Evolutionary conservation across 2,888 invertebrate genomes (phyloP), one percentile per base, ranked within the genome.

Genomic region (Chorisops tibialis): DNA sequence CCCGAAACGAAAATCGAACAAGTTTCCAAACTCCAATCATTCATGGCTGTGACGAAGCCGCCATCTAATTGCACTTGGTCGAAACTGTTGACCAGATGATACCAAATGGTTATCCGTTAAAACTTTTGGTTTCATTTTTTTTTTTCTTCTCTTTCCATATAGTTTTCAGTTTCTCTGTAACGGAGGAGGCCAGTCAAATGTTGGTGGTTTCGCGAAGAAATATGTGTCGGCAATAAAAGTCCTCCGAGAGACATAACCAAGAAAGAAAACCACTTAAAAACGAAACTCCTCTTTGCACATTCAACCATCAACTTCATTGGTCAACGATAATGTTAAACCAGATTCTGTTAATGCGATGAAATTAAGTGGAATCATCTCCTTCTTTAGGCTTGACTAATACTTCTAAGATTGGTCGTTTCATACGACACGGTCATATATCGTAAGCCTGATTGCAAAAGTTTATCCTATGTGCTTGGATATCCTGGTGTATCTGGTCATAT

Each of bases 281-380:
- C 37, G 54, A 21, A 21, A 54, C 39, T 6, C 39, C 5, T 41
- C 54, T 39, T 54, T 18, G 22, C 24, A 22, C 54, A 54, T 54
- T 43, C 22, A 3, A n/a, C 12, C 54, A 54, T 54, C 54, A 56
- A 45, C 9, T 45, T 56, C 30, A 56, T 45, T 56, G 56, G 56
- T 56, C 56, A 56, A 45, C 56, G 45, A 56, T 43, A 56, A 35
- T 43, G 56, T 45, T 43, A 11, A 11, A 18, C n/a, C 24, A 12
- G 56, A 45, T 56, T 56, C 30, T 45, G 56, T 56, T 56, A 56
- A 56, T 56, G 56, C 18, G 56, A 56, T 39, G 56, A 56, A 56
- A 56, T 56, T 56, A 56, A 43, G 52, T 52, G 52, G 39, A 56
- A 56, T 56, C 43, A 56, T 22, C 43, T 22, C 35, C 14, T 14